Percentiles rank a stretch among this genome's conserved stretches.
Evolutionary conservation across 2,113 vertebrate genomes (phyloP).

Genomic region (Tonatia bakeri): DNA sequence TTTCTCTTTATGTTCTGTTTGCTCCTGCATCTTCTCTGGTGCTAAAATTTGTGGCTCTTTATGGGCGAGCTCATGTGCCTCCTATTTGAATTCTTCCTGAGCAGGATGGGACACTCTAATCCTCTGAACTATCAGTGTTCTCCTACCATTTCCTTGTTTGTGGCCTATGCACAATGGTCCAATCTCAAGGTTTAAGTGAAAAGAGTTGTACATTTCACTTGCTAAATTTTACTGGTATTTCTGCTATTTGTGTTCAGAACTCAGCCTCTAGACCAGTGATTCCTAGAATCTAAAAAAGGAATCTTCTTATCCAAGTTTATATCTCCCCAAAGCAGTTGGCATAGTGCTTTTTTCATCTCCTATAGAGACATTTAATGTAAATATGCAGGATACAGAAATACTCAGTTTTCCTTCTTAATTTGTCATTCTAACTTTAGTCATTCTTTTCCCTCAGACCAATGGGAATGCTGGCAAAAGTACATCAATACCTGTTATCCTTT

Average conservation of each 20-base stretch:
- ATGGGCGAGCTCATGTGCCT: not conserved
- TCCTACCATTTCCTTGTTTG: not conserved
- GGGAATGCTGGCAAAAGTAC: not conserved
- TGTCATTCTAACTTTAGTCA: not conserved
- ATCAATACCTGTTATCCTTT: not conserved
- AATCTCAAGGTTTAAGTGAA: not conserved
- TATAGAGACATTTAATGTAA: not conserved
- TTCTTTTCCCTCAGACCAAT: not conserved
- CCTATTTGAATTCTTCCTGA: not conserved
- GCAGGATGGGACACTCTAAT: not conserved
- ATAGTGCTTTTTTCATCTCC: not conserved
- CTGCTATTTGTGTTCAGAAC: not conserved
- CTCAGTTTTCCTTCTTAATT: not conserved
- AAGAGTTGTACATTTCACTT: not conserved
- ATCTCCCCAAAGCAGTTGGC: not conserved
- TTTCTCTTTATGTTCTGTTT: not conserved
- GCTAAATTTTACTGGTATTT: not conserved
- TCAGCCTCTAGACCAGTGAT: not conserved
- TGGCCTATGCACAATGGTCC: not conserved
- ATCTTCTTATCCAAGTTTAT: not conserved
- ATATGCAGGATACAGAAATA: not conserved
- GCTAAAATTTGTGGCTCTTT: not conserved
- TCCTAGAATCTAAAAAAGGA: not conserved
- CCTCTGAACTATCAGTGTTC: not conserved
- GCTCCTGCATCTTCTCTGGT: not conserved